Conservation (phyloP, 1,140 invertebrate species). For the Brachionus plicatilis region DNA sequence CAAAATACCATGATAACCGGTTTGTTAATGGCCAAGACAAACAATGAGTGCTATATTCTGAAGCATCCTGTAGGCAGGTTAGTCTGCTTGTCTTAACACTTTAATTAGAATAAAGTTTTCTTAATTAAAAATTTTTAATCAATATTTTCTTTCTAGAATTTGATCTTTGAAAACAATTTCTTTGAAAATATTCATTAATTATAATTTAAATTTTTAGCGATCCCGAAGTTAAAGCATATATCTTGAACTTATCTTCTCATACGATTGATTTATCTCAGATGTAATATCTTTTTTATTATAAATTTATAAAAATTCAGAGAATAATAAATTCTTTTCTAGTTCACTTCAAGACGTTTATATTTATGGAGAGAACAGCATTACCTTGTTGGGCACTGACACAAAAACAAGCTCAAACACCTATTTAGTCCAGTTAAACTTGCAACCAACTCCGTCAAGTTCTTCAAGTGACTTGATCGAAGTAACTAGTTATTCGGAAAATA, state of each 20-base stretch:
- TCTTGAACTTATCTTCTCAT: constrained; percentile 33
- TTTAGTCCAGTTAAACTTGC: background rate
- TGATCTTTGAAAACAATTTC: background rate
- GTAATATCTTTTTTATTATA: background rate
- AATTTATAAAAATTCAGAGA: background rate
- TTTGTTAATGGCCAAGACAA: constrained; percentile 16
- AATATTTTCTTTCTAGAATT: background rate
- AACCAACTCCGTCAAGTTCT: background rate
- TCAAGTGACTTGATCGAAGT: constrained; percentile 14
- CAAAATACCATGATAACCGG: constrained; percentile 22
- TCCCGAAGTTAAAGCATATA: constrained; percentile 37
- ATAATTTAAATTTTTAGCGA: background rate
- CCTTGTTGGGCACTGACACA: constrained; percentile 1
- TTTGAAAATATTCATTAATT: background rate
- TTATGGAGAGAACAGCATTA: constrained; percentile 15
- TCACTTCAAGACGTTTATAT: constrained; percentile 35
- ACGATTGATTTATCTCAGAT: constrained; percentile 27
- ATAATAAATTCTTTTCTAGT: background rate
- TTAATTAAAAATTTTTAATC: background rate
- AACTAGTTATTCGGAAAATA: constrained; percentile 6
- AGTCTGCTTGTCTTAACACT: background rate
- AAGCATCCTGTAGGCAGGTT: constrained; percentile 6
- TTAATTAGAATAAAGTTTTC: background rate
- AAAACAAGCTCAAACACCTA: constrained; percentile 4
- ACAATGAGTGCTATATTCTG: constrained; percentile 37